Evolutionary conservation across 2,113 vertebrate genomes (phyloP).

Genomic region (Rhea pennata): DNA sequence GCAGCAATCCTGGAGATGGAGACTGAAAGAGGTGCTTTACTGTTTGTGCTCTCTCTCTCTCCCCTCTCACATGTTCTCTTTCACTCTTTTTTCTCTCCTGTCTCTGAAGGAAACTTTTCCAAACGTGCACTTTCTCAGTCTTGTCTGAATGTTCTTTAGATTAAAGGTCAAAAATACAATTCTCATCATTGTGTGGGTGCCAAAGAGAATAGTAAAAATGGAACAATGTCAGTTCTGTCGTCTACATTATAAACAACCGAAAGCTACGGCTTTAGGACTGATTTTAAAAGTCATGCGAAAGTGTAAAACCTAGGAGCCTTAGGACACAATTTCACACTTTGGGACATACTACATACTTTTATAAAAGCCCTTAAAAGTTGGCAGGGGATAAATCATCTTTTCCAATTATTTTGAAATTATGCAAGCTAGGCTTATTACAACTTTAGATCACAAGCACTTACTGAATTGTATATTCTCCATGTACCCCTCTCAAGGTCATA

Average conservation of each 20-base stretch:
- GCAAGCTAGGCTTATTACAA: constrained; percentile 55
- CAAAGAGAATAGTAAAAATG: constrained; percentile 46
- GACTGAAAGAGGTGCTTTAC: constrained; percentile 25
- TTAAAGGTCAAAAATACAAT: constrained; percentile 57
- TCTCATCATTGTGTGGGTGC: constrained; percentile 39
- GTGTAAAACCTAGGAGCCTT: constrained; percentile 74
- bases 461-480: not conserved
- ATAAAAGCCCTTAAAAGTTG: constrained; percentile 70
- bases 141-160: constrained; percentile 45
- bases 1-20: not conserved
- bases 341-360: constrained; percentile 66
- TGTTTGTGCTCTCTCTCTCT: not conserved
- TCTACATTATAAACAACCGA: constrained; percentile 56
- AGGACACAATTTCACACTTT: constrained; percentile 68
- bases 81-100: not conserved
- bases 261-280: constrained; percentile 54
- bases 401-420: constrained; percentile 67
- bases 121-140: constrained; percentile 50
- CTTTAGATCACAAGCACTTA: constrained; percentile 49
- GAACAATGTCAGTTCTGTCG: constrained; percentile 57
- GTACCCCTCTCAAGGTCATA: not conserved
- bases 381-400: constrained; percentile 72
- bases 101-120: constrained; percentile 46
- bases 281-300: constrained; percentile 70
- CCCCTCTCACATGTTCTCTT: not conserved